Percentiles rank a stretch among this genome's conserved stretches.
Conservation (phyloP, 2,888 invertebrate genomes). For the Gordius sp. region DNA sequence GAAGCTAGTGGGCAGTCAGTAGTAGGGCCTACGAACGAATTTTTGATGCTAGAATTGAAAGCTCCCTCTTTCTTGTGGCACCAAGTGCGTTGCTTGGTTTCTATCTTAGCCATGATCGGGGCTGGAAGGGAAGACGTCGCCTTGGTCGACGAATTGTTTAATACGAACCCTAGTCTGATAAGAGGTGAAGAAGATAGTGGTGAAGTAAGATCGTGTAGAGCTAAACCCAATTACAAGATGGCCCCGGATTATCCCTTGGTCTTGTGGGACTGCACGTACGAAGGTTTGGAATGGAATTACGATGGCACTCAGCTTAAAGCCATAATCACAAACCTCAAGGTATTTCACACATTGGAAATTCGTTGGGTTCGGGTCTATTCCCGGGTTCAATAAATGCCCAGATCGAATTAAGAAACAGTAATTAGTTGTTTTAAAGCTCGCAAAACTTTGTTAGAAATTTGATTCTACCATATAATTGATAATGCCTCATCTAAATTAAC, state of each 20-base stretch:
- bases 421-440: too few species aligned
- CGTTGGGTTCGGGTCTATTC: too few species aligned
- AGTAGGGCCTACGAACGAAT: neutral
- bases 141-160: neutral
- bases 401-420: too few species aligned
- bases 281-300: neutral
- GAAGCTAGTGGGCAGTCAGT: too few species aligned
- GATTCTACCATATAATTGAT: too few species aligned
- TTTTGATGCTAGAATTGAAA: constrained; percentile 3
- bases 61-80: constrained; percentile 7
- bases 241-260: constrained; percentile 7
- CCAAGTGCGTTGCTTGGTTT: neutral
- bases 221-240: neutral
- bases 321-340: too few species aligned
- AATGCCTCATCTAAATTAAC: too few species aligned
- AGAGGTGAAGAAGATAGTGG: neutral
- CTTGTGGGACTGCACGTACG: neutral
- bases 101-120: neutral
- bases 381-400: too few species aligned
- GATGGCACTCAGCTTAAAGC: too few species aligned
- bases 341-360: too few species aligned
- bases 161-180: neutral
- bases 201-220: neutral
- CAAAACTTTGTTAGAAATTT: too few species aligned
- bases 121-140: neutral